Evolutionary conservation across 2,113 vertebrate species (phyloP), one percentile per base, ranked within the genome.

Genomic region (Lophochroa leadbeateri): DNA sequence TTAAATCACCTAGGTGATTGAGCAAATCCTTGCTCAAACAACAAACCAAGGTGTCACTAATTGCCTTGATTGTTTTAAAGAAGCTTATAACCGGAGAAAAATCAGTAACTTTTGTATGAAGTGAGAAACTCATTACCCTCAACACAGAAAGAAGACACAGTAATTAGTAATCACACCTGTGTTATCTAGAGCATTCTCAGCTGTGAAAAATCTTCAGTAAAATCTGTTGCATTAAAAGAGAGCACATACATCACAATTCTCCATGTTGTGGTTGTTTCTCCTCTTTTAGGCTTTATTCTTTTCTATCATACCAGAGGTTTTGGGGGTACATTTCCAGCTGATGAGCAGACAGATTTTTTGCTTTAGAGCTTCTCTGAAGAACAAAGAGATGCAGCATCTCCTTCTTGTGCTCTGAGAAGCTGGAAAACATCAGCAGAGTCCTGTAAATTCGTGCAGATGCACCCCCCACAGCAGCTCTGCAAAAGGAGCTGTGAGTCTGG

Each of bases 381-480:
- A 19, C 17, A 27, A 28, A 37, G 21, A 47, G 55, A 33, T 19
- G 24, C 10, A 39, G 7, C 17, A 14, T 31, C 52, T 27, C 18
- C 60, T 67, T 24, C 44, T 18, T 3, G 29, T 27, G 37, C 25
- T 64, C 44, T 28, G 60, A 87, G 55, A 43, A 57, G 2, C 27
- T 21, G 41, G 50, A 21, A 43, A 82, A 28, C 46, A 33, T 13
- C 23, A 21, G 2, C 8, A 6, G 0, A 0, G 5, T 11, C 19
- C 69, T 27, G 61, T 28, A 11, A 37, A 24, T 16, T 16, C 0
- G 0, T 7, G 6, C 0, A 10, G 79, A 6, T n/a, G 2, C 33
- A 14, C 1, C 10, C 70, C 33, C 29, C 3, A 0, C 2, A 13
- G 64, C 33, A 13, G 50, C 18, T 60, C 70, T 13, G 37, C 29